Evolutionary conservation across 2,797 vertebrate genomes (phyloP).

Genomic region (Micrastur ruficollis): DNA sequence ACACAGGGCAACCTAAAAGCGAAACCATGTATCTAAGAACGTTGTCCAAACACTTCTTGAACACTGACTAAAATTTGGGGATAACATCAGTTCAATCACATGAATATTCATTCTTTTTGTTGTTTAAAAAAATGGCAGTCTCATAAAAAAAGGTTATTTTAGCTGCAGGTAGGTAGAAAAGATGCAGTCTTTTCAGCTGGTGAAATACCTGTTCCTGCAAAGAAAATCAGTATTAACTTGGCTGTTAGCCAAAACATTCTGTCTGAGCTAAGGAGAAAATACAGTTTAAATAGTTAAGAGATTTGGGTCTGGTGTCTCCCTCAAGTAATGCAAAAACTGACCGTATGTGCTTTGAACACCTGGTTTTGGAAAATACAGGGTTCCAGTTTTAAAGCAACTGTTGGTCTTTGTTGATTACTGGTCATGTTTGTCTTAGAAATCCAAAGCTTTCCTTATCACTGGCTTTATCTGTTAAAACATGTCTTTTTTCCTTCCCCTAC

Average conservation of each 20-base stretch:
- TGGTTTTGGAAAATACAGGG: neutral
- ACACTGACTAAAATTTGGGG: neutral
- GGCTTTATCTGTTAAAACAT: conserved; percentile 81
- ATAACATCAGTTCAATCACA: neutral
- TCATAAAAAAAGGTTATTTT: neutral
- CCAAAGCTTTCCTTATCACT: conserved; percentile 69
- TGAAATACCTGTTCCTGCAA: neutral
- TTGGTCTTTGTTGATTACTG: conserved; percentile 30
- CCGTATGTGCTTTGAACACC: neutral
- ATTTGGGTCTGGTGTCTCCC: neutral
- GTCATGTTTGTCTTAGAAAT: conserved; percentile 63
- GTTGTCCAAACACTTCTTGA: neutral
- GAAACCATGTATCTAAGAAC: neutral
- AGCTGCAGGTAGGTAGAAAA: neutral
- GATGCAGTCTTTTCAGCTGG: neutral
- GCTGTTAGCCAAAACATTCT: neutral
- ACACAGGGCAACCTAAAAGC: neutral
- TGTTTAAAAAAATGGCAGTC: neutral
- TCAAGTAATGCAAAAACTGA: neutral
- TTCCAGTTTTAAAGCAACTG: neutral
- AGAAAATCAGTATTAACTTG: neutral
- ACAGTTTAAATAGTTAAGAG: neutral
- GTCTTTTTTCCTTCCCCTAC: conserved; percentile 76
- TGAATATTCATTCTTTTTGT: neutral
- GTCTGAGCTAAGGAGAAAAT: neutral